Percentiles rank a stretch among this genome's conserved stretches.
Conservation (phyloP, 2,888 invertebrate genomes). For the Andrena camellia region DNA sequence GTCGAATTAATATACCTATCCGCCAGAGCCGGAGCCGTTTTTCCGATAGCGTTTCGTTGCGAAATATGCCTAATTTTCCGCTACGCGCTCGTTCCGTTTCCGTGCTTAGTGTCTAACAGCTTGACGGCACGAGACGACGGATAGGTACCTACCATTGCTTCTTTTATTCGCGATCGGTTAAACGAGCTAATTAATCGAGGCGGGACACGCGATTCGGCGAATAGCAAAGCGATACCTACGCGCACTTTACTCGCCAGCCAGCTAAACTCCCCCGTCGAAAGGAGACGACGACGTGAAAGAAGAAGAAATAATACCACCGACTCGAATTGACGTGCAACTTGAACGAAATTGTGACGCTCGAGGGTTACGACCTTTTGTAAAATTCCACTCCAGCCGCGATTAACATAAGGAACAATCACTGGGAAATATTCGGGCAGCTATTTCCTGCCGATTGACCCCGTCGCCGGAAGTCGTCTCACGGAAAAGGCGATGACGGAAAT, state of each 20-base stretch:
- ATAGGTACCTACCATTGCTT: not conserved
- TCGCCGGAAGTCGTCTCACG: conserved; percentile 81
- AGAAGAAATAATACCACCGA: not conserved
- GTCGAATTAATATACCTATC: conserved; percentile 68
- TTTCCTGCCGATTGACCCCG: conserved; percentile 84
- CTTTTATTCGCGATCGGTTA: conserved; percentile 13
- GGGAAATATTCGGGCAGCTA: conserved; percentile 82
- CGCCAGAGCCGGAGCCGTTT: conserved; percentile 16
- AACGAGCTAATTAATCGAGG: conserved; percentile 30
- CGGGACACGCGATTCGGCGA: conserved; percentile 19
- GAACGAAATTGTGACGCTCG: conserved; percentile 41
- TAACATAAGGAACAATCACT: conserved; percentile 84
- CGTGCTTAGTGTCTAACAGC: not conserved
- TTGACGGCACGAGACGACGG: conserved; percentile 2
- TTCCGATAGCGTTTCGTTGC: not conserved
- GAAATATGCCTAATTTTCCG: no score
- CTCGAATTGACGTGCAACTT: not conserved
- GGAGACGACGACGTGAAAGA: not conserved
- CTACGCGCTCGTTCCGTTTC: no score
- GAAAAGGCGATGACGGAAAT: conserved; percentile 78
- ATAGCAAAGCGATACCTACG: no score
- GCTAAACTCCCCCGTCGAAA: not conserved
- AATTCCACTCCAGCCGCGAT: conserved; percentile 69
- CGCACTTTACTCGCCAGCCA: not conserved
- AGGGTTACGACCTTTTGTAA: conserved; percentile 61